phyloP scores from a whole-genome alignment of 2,113 vertebrate genomes.

The Cryptotis parvus region DNA sequence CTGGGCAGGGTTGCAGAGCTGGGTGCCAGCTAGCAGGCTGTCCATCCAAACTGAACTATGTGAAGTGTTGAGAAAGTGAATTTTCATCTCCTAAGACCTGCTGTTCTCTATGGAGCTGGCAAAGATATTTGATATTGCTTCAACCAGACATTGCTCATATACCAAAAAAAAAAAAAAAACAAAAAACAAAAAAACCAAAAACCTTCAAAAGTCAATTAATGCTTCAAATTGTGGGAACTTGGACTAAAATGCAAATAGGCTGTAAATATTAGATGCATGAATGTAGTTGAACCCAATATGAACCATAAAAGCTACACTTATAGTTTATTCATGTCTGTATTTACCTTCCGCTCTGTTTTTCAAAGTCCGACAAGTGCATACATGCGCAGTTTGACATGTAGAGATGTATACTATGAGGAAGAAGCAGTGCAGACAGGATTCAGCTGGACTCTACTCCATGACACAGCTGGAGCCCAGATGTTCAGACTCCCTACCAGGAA shows the following conservation, averaged over 20 bases:
- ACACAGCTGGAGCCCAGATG: not conserved
- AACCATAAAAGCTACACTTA: not conserved
- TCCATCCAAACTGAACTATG: not conserved
- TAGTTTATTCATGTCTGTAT: not conserved
- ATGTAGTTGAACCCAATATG: not conserved
- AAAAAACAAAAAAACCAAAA: too few species aligned
- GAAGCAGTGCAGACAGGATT: not conserved
- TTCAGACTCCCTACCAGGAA: not conserved
- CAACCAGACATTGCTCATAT: too few species aligned
- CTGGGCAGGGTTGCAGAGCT: not conserved
- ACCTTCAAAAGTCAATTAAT: not conserved
- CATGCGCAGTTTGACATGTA: not conserved
- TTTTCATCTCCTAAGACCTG: not conserved
- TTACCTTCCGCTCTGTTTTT: not conserved
- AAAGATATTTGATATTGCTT: not conserved
- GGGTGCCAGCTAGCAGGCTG: not conserved
- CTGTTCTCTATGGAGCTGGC: not conserved
- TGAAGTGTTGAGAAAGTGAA: not conserved
- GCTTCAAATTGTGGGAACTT: not conserved
- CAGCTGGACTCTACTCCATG: not conserved
- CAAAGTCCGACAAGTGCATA: not conserved
- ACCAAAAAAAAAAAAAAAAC: too few species aligned
- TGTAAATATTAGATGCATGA: not conserved
- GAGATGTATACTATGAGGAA: conserved; percentile 3
- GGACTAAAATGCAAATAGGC: not conserved